Percentiles rank a stretch among this genome's conserved stretches.
These are phyloP conservation scores for Elachura formosa DNA, from an alignment of 2,113 vertebrate genomes.

Conservation along the genomic window DNA sequence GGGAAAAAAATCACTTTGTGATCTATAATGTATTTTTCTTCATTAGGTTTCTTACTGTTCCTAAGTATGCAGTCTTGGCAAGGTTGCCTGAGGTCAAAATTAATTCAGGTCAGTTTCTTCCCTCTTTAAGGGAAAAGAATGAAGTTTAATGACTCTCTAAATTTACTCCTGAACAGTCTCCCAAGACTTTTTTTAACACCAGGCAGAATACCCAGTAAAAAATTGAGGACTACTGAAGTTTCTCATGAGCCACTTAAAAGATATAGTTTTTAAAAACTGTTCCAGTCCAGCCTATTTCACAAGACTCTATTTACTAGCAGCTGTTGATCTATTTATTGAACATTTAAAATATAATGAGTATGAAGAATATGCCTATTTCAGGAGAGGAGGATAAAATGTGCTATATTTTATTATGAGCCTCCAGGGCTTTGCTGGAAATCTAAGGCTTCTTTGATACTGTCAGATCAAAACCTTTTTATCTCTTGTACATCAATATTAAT, in stretches of 20 bases:
- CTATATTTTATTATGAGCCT: background rate
- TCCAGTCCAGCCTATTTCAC: background rate
- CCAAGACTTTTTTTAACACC: background rate
- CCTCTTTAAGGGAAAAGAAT: background rate
- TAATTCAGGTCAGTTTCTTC: background rate
- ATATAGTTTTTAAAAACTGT: background rate
- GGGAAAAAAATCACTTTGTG: background rate
- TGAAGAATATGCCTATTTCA: background rate
- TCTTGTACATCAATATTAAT: background rate
- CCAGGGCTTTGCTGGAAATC: background rate
- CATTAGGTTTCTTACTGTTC: background rate
- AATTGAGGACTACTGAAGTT: background rate
- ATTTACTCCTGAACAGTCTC: background rate
- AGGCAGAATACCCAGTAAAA: background rate
- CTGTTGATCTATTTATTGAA: background rate
- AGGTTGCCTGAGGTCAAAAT: background rate
- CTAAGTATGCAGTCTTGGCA: background rate
- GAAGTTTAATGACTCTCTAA: background rate
- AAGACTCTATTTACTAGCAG: background rate
- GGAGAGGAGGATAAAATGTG: background rate
- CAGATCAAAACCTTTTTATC: conserved; percentile 35
- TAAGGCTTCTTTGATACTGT: conserved; percentile 3
- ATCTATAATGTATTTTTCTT: conserved; percentile 2
- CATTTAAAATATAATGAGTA: background rate
- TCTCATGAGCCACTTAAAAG: background rate